Conservation (phyloP, 2,113 vertebrate genomes). For the Hirundichthys speculiger region DNA sequence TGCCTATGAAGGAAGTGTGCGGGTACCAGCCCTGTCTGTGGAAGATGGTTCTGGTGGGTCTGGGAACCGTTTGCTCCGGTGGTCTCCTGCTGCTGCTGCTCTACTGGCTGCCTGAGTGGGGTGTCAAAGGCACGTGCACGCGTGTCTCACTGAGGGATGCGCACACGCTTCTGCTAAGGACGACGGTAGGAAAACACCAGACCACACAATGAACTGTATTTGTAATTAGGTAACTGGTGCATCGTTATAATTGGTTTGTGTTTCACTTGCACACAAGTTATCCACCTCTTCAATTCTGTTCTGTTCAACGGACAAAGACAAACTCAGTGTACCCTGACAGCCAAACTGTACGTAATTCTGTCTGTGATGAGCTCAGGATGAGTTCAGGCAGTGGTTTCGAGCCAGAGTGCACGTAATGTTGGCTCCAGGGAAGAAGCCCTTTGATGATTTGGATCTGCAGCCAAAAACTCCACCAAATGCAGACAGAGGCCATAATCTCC, state of each 20-base stretch:
- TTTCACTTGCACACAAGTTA: not conserved
- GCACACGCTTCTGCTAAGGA: constrained; percentile 88
- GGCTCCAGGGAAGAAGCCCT: constrained; percentile 79
- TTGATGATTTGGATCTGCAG: constrained; percentile 71
- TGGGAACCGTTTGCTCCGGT: constrained; percentile 86
- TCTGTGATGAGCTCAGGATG: constrained; percentile 79
- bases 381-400: constrained; percentile 92
- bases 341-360: no score
- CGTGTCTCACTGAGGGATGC: constrained; percentile 82
- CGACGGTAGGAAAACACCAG: constrained; percentile 83
- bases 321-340: no score
- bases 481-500: constrained; percentile 61
- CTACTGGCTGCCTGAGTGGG: constrained; percentile 96
- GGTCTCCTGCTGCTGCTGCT: constrained; percentile 93
- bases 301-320: no score
- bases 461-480: constrained; percentile 75
- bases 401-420: constrained; percentile 83
- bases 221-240: not conserved
- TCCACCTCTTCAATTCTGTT: no score
- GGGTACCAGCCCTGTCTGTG: constrained; percentile 88
- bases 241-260: not conserved
- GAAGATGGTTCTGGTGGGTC: constrained; percentile 85
- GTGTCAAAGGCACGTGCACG: constrained; percentile 86
- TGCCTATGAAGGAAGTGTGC: constrained; percentile 84
- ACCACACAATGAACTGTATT: not conserved